Percentiles rank a stretch among this genome's conserved stretches.
Evolutionary conservation across 2,888 invertebrate species (phyloP).

Genomic region (Ormia ochracea): DNA sequence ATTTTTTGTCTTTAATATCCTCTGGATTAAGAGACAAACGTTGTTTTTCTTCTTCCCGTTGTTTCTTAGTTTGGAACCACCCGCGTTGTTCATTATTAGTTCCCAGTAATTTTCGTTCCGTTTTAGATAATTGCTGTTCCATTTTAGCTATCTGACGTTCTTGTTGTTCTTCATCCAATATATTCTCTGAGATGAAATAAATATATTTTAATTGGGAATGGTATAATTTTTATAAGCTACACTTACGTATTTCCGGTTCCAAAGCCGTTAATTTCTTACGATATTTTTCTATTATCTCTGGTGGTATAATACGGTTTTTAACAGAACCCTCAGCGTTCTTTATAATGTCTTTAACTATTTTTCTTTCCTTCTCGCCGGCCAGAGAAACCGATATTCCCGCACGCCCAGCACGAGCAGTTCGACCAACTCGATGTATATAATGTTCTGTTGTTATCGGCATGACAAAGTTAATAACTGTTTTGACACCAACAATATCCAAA

Average conservation of each 20-base stretch:
- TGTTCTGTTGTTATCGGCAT: conserved; percentile 96
- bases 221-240: background rate
- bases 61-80: conserved; percentile 92
- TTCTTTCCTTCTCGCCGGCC: conserved; percentile 94
- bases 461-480: conserved; percentile 97
- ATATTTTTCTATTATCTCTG: conserved; percentile 93
- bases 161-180: conserved; percentile 89
- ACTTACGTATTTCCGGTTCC: conserved; percentile 86
- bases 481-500: conserved; percentile 96
- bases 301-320: conserved; percentile 90
- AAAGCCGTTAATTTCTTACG: conserved; percentile 83
- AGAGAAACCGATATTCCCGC: conserved; percentile 96
- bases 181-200: conserved; percentile 78
- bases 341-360: conserved; percentile 93
- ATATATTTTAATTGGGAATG: background rate
- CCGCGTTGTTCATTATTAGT: conserved; percentile 78
- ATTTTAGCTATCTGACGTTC: conserved; percentile 88
- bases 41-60: conserved; percentile 87
- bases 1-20: conserved; percentile 71
- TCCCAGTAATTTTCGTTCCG: conserved; percentile 81
- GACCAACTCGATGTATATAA: conserved; percentile 96
- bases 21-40: conserved; percentile 78
- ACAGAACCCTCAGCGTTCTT: conserved; percentile 90
- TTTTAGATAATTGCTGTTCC: conserved; percentile 89
- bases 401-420: conserved; percentile 96